Percentiles rank a stretch among this genome's conserved stretches.
Conservation (phyloP, 2,113 vertebrate genomes). For the Eleginops maclovinus region DNA sequence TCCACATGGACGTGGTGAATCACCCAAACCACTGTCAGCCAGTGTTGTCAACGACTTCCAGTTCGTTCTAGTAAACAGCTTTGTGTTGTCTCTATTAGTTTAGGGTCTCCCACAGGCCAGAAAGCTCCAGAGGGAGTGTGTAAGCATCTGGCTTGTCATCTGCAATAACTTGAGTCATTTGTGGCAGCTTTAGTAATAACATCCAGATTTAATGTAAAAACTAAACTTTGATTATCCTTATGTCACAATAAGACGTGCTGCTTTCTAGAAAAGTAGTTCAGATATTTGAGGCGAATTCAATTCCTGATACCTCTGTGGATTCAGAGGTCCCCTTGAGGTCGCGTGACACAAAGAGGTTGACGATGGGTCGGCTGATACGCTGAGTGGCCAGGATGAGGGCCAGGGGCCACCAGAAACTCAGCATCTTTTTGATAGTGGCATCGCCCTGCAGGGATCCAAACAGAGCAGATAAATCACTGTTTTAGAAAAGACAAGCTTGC, state of each 20-base stretch:
- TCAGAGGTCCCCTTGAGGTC: conserved; percentile 92
- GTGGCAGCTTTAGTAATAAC: background rate
- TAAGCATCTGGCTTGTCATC: conserved; percentile 58
- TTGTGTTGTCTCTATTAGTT: conserved; percentile 72
- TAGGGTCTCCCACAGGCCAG: conserved; percentile 58
- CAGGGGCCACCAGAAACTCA: conserved; percentile 98
- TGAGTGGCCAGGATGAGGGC: conserved; percentile 97
- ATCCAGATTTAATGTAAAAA: background rate
- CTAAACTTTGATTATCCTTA: background rate
- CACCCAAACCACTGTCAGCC: conserved; percentile 73
- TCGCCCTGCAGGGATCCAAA: conserved; percentile 87
- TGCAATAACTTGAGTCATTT: conserved; percentile 46
- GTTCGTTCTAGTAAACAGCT: conserved; percentile 77
- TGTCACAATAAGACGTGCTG: background rate
- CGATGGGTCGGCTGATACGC: conserved; percentile 95
- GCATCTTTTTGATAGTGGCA: conserved; percentile 95
- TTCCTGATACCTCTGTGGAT: conserved; percentile 90
- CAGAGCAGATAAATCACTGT: background rate
- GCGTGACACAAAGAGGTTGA: conserved; percentile 98
- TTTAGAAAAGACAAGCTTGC: background rate
- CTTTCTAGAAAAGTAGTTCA: background rate
- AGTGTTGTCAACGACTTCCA: conserved; percentile 71
- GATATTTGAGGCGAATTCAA: background rate
- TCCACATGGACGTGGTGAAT: conserved; percentile 65
- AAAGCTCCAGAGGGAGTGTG: conserved; percentile 73